Evolutionary conservation across 2,113 vertebrate genomes (phyloP).

Genomic region (Macrotus californicus): DNA sequence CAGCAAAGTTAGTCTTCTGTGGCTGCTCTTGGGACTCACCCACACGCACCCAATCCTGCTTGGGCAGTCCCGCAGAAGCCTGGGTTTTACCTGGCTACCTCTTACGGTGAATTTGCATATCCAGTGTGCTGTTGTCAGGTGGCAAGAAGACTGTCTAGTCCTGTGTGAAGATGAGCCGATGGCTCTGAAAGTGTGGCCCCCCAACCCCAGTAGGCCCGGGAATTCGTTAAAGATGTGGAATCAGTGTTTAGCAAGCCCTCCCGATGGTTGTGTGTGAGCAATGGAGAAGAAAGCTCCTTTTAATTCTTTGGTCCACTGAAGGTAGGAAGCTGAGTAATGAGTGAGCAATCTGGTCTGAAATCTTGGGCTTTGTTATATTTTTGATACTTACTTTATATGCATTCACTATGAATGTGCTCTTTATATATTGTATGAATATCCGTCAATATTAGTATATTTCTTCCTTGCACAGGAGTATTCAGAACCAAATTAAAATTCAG

Average conservation of each 20-base stretch:
- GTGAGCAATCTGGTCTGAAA: not conserved
- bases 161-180: not conserved
- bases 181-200: not conserved
- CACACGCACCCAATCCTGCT: not conserved
- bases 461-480: not conserved
- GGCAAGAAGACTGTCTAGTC: not conserved
- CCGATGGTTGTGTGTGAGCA: not conserved
- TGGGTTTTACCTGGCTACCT: not conserved
- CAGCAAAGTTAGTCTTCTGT: not conserved
- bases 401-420: conserved; percentile 14
- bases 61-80: not conserved
- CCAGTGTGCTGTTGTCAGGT: not conserved
- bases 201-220: not conserved
- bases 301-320: not conserved
- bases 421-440: not conserved
- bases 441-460: not conserved
- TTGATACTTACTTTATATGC: not conserved
- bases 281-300: not conserved
- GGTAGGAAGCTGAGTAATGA: conserved; percentile 23
- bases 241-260: not conserved
- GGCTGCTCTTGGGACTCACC: not conserved
- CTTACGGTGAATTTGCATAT: not conserved
- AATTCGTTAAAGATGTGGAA: not conserved
- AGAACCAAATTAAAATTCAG: not conserved
- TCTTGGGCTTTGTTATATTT: not conserved